Percentiles rank a stretch among this genome's conserved stretches.
These are phyloP conservation scores for Leucopsar rothschildi DNA, from an alignment of 2,113 vertebrate species.

Conservation along the genomic window DNA sequence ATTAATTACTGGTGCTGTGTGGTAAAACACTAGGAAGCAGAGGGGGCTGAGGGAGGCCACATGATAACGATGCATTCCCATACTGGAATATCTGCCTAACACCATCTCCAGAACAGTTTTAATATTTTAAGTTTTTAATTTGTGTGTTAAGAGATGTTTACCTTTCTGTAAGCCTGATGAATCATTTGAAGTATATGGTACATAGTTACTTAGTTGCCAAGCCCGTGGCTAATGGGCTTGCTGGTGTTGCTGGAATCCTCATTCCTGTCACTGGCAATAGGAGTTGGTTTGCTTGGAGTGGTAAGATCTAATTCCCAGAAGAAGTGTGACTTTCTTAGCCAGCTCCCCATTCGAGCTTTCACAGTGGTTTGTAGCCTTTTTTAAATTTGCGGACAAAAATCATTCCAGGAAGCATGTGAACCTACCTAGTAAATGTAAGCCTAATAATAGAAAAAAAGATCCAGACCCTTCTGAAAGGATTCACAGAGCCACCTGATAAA, in stretches of 20 bases:
- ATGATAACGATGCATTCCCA: accelerated
- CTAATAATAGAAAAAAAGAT: background rate
- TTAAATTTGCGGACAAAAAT: background rate
- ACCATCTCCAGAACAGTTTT: background rate
- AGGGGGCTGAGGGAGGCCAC: background rate
- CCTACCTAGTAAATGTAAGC: background rate
- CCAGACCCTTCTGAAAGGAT: background rate
- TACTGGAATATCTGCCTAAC: background rate
- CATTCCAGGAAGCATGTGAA: background rate
- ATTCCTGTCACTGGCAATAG: background rate
- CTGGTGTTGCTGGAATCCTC: background rate
- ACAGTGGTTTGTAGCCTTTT: background rate
- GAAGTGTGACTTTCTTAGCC: background rate
- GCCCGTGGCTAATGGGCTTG: background rate
- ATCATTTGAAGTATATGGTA: background rate
- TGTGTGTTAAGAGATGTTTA: background rate
- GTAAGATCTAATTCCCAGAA: background rate
- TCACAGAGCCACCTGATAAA: background rate
- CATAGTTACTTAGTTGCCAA: background rate
- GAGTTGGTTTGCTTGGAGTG: background rate
- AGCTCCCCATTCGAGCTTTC: background rate
- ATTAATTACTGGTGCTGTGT: background rate
- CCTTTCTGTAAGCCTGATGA: background rate
- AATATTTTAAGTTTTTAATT: background rate
- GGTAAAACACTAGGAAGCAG: background rate